phyloP scores from a whole-genome alignment of 2,113 vertebrate species.

The Pycnonotus jocosus region DNA sequence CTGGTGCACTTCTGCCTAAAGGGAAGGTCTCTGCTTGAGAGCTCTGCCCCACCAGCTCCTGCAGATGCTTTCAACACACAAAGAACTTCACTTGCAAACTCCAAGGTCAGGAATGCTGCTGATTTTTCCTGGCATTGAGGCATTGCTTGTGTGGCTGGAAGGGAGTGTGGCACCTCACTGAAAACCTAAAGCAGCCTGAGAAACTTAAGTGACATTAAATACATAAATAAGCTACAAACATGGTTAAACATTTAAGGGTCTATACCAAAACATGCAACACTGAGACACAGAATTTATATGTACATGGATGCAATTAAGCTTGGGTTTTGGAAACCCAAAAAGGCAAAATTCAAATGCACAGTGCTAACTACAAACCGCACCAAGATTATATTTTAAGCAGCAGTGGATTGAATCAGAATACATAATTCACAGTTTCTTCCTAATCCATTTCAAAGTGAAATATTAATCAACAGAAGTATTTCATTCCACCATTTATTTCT shows the following conservation, averaged over 20 bases:
- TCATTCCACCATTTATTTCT: not conserved
- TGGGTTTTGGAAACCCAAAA: not conserved
- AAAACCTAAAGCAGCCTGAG: not conserved
- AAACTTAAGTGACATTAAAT: not conserved
- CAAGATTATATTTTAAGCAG: constrained; percentile 17
- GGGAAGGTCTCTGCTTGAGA: not conserved
- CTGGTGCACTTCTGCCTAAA: not conserved
- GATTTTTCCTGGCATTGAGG: not conserved
- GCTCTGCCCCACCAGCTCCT: not conserved
- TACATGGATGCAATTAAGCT: not conserved
- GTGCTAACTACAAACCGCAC: not conserved
- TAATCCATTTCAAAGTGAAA: constrained; percentile 54
- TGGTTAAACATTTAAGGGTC: not conserved
- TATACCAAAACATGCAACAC: not conserved
- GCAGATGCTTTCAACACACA: not conserved
- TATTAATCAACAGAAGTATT: constrained; percentile 45
- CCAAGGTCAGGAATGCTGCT: not conserved
- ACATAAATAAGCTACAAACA: not conserved
- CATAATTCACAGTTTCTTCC: constrained; percentile 19
- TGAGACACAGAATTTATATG: not conserved
- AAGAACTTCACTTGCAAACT: not conserved
- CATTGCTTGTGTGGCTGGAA: not conserved
- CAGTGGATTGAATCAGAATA: constrained; percentile 12
- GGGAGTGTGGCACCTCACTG: not conserved
- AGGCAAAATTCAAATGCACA: not conserved